A percentile compares a stretch with the other conserved stretches of the same genome.
Conservation (phyloP, 2,113 vertebrate species). For the Ameiurus melas region DNA sequence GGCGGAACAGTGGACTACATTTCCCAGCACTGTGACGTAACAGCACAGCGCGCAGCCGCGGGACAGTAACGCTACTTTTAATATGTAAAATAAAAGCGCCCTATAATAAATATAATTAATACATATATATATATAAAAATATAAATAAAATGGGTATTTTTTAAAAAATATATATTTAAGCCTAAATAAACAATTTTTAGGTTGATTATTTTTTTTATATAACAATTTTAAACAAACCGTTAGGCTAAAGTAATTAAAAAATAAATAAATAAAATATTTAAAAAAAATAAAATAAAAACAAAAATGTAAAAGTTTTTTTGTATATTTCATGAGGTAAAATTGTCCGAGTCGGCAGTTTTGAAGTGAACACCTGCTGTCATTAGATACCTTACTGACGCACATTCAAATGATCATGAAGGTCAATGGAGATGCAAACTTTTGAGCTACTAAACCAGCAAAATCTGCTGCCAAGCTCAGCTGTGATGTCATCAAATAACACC, state of each 20-base stretch:
- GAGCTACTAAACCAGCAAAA: not conserved
- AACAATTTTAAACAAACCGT: not conserved
- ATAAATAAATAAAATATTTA: no score
- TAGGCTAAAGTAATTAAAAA: no score
- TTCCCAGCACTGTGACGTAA: not conserved
- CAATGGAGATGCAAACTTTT: not conserved
- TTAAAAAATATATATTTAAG: not conserved
- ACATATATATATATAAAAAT: no score
- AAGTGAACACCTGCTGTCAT: not conserved
- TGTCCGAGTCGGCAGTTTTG: not conserved
- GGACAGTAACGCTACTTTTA: not conserved
- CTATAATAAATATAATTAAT: no score
- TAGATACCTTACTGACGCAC: not conserved
- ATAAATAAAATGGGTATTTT: no score
- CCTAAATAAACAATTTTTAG: not conserved
- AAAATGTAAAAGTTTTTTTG: no score
- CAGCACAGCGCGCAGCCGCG: not conserved
- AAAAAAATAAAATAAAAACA: no score
- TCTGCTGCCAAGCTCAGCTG: not conserved
- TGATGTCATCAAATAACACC: not conserved
- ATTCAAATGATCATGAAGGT: not conserved
- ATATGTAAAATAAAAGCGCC: not conserved
- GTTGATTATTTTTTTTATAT: not conserved
- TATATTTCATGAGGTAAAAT: not conserved
- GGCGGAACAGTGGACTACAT: conserved; percentile 35